Evolutionary conservation across 2,888 invertebrate species (phyloP).

Genomic region (Sinhomidia bicolor): DNA sequence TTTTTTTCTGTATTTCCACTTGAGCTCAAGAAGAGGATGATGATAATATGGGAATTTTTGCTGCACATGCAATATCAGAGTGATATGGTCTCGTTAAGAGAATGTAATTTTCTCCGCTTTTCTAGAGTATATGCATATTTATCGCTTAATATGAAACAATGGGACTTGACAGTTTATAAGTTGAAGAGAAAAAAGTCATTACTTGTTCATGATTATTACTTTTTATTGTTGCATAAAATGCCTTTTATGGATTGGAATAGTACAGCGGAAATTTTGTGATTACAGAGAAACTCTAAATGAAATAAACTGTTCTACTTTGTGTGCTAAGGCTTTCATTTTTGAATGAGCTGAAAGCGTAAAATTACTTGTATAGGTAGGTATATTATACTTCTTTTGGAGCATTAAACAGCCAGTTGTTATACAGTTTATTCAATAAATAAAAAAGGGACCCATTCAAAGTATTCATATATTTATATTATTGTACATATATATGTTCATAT

Average conservation of each 20-base stretch:
- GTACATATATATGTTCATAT: too few species aligned
- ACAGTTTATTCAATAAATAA: too few species aligned
- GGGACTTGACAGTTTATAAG: not conserved
- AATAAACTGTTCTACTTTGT: too few species aligned
- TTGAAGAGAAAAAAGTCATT: conserved; percentile 36
- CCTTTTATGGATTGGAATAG: not conserved
- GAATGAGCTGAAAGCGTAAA: too few species aligned
- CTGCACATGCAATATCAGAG: conserved; percentile 3
- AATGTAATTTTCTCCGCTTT: not conserved
- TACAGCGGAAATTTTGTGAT: not conserved
- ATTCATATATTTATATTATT: too few species aligned
- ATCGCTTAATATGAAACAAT: not conserved
- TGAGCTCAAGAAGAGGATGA: not conserved
- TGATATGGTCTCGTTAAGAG: not conserved
- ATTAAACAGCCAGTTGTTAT: too few species aligned
- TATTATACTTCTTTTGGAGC: too few species aligned
- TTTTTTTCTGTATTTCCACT: not conserved
- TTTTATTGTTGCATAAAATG: not conserved
- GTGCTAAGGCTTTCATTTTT: too few species aligned
- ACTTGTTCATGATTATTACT: conserved; percentile 54
- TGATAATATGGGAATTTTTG: too few species aligned
- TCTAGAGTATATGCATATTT: too few species aligned
- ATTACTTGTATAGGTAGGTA: too few species aligned
- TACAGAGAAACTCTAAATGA: not conserved
- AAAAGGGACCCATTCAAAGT: too few species aligned